phyloP scores from a whole-genome alignment of 2,797 vertebrate species.

The Sebastolobus altivelis region DNA sequence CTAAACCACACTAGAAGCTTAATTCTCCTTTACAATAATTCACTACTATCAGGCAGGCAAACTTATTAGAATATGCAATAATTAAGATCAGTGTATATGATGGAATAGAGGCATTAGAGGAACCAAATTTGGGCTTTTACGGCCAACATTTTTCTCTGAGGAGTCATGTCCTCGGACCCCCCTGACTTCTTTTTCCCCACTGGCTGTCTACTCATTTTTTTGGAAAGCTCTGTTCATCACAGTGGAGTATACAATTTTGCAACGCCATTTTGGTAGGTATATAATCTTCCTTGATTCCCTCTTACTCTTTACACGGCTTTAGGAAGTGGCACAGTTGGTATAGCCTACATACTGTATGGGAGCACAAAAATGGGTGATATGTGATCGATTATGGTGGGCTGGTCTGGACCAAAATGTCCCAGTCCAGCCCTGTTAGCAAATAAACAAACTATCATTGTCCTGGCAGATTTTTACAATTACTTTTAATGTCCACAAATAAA shows the following conservation, averaged over 20 bases:
- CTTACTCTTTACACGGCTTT: not conserved
- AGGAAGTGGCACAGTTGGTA: too few relatives aligned
- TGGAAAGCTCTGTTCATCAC: not conserved
- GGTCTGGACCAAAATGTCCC: too few relatives aligned
- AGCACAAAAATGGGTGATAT: not conserved
- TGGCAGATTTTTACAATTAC: not conserved
- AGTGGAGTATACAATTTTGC: too few relatives aligned
- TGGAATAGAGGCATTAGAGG: not conserved
- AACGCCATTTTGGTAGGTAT: not conserved
- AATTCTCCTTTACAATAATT: not conserved
- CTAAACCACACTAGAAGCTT: not conserved
- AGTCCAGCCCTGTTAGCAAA: too few relatives aligned
- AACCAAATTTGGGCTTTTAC: not conserved
- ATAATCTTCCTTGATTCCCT: accelerated
- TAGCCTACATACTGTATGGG: too few relatives aligned
- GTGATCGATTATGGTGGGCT: not conserved
- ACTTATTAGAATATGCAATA: not conserved
- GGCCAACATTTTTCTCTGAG: too few relatives aligned
- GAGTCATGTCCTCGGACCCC: not conserved
- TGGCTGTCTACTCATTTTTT: not conserved
- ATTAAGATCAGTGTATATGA: not conserved
- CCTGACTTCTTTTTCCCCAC: accelerated
- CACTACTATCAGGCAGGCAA: not conserved
- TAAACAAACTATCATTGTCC: not conserved
- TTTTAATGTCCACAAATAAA: not conserved